Conservation (phyloP, 2,888 invertebrate species). For the Aethes cnicana region DNA sequence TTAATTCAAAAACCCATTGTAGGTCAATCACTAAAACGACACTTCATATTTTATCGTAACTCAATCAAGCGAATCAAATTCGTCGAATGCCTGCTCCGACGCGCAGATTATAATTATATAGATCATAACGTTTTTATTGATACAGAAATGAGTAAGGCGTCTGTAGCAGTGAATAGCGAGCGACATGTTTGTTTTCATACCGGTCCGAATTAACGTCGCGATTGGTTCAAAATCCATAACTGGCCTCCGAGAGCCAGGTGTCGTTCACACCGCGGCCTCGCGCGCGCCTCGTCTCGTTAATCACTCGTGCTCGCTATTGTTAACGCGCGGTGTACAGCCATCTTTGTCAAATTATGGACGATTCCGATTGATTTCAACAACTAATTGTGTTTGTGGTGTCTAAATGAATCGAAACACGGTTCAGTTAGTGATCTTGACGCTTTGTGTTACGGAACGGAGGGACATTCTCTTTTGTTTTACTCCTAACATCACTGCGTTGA, state of each 20-base stretch:
- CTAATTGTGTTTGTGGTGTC: slow-evolving; percentile 62
- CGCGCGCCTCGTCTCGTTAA: slow-evolving; percentile 79
- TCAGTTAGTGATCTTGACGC: slow-evolving; percentile 57
- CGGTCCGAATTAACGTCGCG: slow-evolving; percentile 81
- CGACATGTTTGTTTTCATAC: slow-evolving; percentile 81
- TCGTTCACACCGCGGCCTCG: slow-evolving; percentile 83
- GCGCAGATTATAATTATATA: slow-evolving; percentile 43
- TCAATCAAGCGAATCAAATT: slow-evolving; percentile 28
- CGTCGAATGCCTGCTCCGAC: slow-evolving; percentile 36
- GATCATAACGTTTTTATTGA: slow-evolving; percentile 63
- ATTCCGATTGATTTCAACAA: slow-evolving; percentile 71
- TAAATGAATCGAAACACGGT: slow-evolving; percentile 68
- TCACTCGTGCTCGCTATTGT: slow-evolving; percentile 81
- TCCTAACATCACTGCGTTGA: slow-evolving; percentile 66
- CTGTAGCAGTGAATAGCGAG: slow-evolving; percentile 59
- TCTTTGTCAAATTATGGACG: slow-evolving; percentile 80
- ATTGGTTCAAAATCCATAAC: slow-evolving; percentile 83
- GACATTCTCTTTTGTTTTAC: slow-evolving; percentile 80
- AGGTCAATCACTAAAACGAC: background rate
- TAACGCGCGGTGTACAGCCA: slow-evolving; percentile 79
- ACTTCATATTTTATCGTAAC: slow-evolving; percentile 9
- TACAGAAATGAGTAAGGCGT: slow-evolving; percentile 55
- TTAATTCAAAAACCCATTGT: background rate
- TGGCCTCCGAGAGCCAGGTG: slow-evolving; percentile 82
- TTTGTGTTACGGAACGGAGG: slow-evolving; percentile 60